Evolutionary conservation across 2,797 vertebrate genomes (phyloP), one percentile per base, ranked within the genome.

Genomic region (Malacoctenus gilli): DNA sequence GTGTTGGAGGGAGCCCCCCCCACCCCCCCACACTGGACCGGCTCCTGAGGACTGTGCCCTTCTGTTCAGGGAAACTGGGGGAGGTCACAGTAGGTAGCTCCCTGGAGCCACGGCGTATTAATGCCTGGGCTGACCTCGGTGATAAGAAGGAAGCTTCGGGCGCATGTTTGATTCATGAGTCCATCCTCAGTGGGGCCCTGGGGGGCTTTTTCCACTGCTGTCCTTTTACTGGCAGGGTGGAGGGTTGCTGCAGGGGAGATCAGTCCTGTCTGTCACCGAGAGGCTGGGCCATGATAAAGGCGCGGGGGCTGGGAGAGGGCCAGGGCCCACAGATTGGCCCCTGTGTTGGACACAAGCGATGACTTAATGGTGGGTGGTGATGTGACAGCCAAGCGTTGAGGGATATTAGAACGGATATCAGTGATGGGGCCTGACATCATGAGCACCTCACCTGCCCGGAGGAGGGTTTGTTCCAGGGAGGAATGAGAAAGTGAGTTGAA

Each of bases 81-180:
- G 86, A 87, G 89, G 89, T 91, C 91, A 88, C 87, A 85, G 84
- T 85, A 88, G 86, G 87, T 88, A 85, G 72, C 74, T 89, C 86
- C 89, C 89, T 68, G 13, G 85, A 87, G 89, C 89, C 79, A 69
- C 65, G 65, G 85, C 70, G 85, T 89, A 87, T 90, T 90, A 91
- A 90, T 91, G 89, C 89, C 85, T 80, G 67, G 68, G 59, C 86
- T 90, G 90, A 91, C 89, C 89, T 84, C 82, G 56, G 81, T 71
- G 89, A 87, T 91, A 90, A 88, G 87, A 85, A 81, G 84, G 68
- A 84, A 83, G 88, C 89, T 89, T 83, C 60, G 55, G 87, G 90
- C 77, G 39, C 86, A 91, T 91, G 89, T 90, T 91, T 91, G 90
- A 92, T 91, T 92, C 91, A 91, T 92, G 89, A 89, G 87, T 84